These are phyloP conservation scores for Thamnophis elegans DNA, from an alignment of 2,797 vertebrate species.

Conservation along the genomic window DNA sequence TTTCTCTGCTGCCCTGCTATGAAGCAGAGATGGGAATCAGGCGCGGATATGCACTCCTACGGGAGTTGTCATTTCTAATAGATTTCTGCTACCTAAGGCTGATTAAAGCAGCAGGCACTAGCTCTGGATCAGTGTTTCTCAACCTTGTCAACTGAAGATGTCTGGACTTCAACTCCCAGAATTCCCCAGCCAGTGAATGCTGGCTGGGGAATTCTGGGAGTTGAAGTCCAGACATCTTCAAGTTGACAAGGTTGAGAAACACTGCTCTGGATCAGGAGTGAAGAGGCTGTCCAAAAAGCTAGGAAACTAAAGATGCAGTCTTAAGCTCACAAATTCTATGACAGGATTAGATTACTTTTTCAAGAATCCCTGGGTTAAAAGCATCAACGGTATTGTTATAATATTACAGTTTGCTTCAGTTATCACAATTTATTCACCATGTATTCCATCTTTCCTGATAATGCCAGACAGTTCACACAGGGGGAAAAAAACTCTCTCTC, in stretches of 20 bases:
- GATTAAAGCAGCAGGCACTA: not conserved
- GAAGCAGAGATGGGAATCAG: not conserved
- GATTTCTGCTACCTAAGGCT: not conserved
- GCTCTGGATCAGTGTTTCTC: not conserved
- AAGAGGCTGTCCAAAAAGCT: not conserved
- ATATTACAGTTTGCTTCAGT: not conserved
- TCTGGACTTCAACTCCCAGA: no score
- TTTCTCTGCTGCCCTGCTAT: not conserved
- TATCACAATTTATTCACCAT: not conserved
- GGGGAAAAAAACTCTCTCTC: not conserved
- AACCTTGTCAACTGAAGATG: no score
- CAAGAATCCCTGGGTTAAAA: not conserved
- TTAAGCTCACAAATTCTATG: not conserved
- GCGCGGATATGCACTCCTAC: not conserved
- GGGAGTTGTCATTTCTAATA: not conserved
- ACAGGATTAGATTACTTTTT: not conserved
- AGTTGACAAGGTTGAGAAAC: no score
- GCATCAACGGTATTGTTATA: not conserved
- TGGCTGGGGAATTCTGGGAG: no score
- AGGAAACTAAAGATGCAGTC: not conserved
- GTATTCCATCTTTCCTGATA: not conserved
- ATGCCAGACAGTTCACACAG: not conserved
- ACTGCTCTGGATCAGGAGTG: not conserved
- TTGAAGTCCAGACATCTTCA: no score
- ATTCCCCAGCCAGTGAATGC: no score